Evolutionary conservation across 2,797 vertebrate genomes (phyloP), one percentile per base, ranked within the genome.

Genomic region (Syngnathus acus): DNA sequence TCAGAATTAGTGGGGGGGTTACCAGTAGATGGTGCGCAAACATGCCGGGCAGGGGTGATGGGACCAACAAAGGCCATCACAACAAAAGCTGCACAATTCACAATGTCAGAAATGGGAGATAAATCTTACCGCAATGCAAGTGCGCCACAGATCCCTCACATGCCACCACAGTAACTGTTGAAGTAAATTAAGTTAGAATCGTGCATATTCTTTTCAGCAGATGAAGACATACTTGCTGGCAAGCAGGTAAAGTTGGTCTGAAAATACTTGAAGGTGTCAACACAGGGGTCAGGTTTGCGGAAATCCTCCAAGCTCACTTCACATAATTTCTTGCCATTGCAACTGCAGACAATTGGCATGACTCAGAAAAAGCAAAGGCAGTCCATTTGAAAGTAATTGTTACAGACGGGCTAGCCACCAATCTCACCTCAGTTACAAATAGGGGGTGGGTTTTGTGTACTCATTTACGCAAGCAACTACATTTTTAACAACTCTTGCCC

Each of bases 221-320:
- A 5, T 11, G 6, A n/a, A 26, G 60, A 83, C 87, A 79, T n/a
- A 88, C 86, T 53, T 67, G 72, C 65, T 72, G 73, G 72, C 23
- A 72, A 0, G 69, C 88, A 90, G 72, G 7, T 69, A 65, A 77
- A 86, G 1, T 64, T 79, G 67, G 84, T 79, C 8, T 85, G 40
- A 53, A 88, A 68, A 43, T 88, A 88, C 67, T 87, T 89, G 39
- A 1, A 67, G 57, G 14, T 87, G 58, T 42, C 73, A 0, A 0
- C 0, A 39, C 87, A 89, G 62, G 82, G 79, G 72, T 87, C 76
- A 2, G 63, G 10, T 14, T 23, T 51, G 9, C 13, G 1, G 23
- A 72, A 32, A 6, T 47, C 3, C 1, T 48, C 7, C 6, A 3
- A 0, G 26, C 8, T 65, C 0, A 88, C 0, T 65, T 82, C 80